Percentiles rank a stretch among this genome's conserved stretches.
Conservation (phyloP, 1,140 invertebrate genomes). For the Leptinotarsa undecemlineata region DNA sequence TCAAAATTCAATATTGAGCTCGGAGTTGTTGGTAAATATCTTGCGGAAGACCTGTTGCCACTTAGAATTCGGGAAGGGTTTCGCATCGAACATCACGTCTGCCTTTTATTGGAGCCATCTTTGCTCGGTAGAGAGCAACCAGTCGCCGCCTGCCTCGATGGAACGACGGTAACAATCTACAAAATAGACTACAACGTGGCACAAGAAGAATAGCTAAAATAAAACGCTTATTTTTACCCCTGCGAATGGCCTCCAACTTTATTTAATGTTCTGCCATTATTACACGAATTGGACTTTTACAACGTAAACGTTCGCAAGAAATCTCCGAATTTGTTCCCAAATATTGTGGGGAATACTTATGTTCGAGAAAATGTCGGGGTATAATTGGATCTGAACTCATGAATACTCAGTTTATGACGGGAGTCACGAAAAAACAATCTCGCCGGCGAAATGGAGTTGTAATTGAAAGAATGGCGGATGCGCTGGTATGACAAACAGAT, state of each 20-base stretch:
- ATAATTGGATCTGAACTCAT: too few species aligned
- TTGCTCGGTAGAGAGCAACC: conserved; percentile 39
- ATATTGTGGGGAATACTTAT: background rate
- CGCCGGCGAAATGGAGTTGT: too few species aligned
- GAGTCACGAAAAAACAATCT: too few species aligned
- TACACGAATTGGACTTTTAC: conserved; percentile 21
- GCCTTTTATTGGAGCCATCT: conserved; percentile 51
- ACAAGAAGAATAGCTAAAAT: conserved; percentile 24
- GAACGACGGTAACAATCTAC: conserved; percentile 37
- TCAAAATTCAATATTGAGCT: conserved; percentile 43
- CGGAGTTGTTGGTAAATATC: conserved; percentile 40
- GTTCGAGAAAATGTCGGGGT: background rate
- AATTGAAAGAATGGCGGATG: too few species aligned
- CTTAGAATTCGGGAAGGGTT: conserved; percentile 44
- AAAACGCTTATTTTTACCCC: conserved; percentile 20
- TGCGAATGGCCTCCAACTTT: conserved; percentile 19
- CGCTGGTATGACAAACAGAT: too few species aligned
- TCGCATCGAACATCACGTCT: conserved; percentile 47
- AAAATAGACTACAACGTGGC: conserved; percentile 43
- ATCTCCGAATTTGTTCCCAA: conserved; percentile 20
- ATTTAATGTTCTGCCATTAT: conserved; percentile 25
- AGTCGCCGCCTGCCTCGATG: conserved; percentile 33
- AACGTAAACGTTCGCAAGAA: conserved; percentile 13
- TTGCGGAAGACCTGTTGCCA: conserved; percentile 46
- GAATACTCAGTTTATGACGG: too few species aligned